Conservation (phyloP, 2,888 invertebrate species). For the Myopa testacea region DNA sequence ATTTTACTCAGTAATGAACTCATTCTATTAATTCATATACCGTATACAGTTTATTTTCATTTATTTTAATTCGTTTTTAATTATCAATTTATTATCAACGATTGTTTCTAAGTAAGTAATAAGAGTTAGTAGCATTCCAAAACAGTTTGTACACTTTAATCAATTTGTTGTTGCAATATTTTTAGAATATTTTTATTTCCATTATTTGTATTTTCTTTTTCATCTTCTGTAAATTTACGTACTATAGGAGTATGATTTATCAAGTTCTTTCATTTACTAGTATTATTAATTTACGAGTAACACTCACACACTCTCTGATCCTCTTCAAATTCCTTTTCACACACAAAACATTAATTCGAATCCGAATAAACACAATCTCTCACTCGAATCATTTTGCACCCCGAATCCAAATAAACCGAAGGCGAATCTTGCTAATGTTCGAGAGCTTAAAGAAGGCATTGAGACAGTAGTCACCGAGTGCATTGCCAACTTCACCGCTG, state of each 20-base stretch:
- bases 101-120: too few relatives aligned
- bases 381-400: not conserved
- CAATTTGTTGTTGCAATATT: not conserved
- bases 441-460: slow-evolving; percentile 85
- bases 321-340: slow-evolving; percentile 12
- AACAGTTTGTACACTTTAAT: not conserved
- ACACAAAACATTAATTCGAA: not conserved
- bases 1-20: not conserved
- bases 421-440: slow-evolving; percentile 87
- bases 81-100: not conserved
- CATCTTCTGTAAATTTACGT: not conserved
- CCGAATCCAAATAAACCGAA: slow-evolving; percentile 15
- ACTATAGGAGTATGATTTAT: not conserved
- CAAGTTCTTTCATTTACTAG: too few relatives aligned
- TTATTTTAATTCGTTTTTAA: not conserved
- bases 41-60: not conserved
- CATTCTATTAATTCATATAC: too few relatives aligned
- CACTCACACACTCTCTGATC: not conserved
- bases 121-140: not conserved
- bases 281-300: too few relatives aligned
- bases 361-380: not conserved
- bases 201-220: not conserved
- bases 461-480: slow-evolving; percentile 83
- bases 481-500: slow-evolving; percentile 94
- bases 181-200: not conserved